Evolutionary conservation across 2,797 vertebrate species (phyloP).

Genomic region (Crocidura indochinensis): DNA sequence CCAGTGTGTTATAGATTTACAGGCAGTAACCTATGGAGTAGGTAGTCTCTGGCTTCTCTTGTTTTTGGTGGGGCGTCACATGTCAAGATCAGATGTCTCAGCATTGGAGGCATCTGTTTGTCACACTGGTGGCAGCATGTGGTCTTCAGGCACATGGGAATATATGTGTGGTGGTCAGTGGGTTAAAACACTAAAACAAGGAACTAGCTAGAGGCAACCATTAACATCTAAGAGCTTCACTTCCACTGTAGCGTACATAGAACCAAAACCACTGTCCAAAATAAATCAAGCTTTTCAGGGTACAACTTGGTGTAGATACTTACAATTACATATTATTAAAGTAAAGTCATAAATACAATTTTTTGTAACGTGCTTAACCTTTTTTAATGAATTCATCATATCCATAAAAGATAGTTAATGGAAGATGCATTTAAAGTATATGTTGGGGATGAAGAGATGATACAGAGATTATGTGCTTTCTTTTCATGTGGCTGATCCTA

Average conservation of each 20-base stretch:
- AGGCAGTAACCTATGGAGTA: conserved; percentile 43
- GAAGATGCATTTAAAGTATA: background rate
- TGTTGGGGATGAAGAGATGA: too few relatives aligned
- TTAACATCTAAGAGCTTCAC: conserved; percentile 15
- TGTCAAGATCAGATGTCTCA: conserved; percentile 15
- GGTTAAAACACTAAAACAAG: conserved; percentile 44
- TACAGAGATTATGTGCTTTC: too few relatives aligned
- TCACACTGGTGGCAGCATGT: background rate
- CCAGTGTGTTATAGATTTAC: conserved; percentile 67
- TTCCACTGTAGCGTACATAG: background rate
- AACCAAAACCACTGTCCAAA: conserved; percentile 48
- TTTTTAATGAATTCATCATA: conserved; percentile 32
- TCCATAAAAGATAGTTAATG: conserved; percentile 38
- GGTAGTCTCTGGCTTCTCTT: conserved; percentile 44
- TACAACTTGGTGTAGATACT: conserved; percentile 47
- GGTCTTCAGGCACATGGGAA: background rate
- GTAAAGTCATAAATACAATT: conserved; percentile 51
- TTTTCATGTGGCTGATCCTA: too few relatives aligned
- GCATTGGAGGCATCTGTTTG: conserved; percentile 4
- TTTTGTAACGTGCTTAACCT: background rate
- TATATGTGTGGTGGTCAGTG: background rate
- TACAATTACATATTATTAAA: conserved; percentile 38
- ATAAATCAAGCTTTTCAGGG: conserved; percentile 14
- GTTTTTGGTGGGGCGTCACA: conserved; percentile 27
- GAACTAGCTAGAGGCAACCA: background rate